phyloP scores from a whole-genome alignment of 2,113 vertebrate species.

The Poecilia latipinna region DNA sequence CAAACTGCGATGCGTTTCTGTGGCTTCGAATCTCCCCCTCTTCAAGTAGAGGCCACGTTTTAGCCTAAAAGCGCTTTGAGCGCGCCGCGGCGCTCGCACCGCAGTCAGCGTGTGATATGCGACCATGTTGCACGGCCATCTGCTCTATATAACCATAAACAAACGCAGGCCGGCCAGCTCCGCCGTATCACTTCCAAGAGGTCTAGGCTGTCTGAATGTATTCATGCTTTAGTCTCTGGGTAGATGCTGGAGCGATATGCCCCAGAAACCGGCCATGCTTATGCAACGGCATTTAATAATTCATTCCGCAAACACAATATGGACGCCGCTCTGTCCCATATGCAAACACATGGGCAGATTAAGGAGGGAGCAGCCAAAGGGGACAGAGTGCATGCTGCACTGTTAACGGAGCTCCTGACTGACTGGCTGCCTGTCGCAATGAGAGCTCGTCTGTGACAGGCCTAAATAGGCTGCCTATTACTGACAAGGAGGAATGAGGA shows the following conservation, averaged over 20 bases:
- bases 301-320: conserved; percentile 76
- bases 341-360: conserved; percentile 60
- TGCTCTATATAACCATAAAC: conserved; percentile 78
- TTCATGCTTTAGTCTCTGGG: conserved; percentile 65
- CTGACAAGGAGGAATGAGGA: conserved; percentile 28
- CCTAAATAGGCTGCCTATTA: conserved; percentile 57
- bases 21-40: conserved; percentile 19
- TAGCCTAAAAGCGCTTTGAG: conserved; percentile 35
- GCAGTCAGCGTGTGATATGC: conserved; percentile 64
- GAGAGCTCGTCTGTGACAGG: conserved; percentile 49
- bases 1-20: conserved; percentile 24
- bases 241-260: conserved; percentile 68
- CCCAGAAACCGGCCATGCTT: conserved; percentile 63
- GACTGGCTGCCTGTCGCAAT: conserved; percentile 41
- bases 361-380: conserved; percentile 50
- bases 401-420: conserved; percentile 31
- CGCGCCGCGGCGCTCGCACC: conserved; percentile 46
- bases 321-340: conserved; percentile 62
- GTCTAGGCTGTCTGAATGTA: conserved; percentile 57
- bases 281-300: conserved; percentile 76
- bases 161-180: conserved; percentile 67
- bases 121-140: conserved; percentile 78
- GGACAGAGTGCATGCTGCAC: conserved; percentile 55
- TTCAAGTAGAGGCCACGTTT: conserved; percentile 40
- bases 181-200: conserved; percentile 66